phyloP scores from a whole-genome alignment of 2,888 invertebrate genomes.

The Leucophenga maculata region DNA sequence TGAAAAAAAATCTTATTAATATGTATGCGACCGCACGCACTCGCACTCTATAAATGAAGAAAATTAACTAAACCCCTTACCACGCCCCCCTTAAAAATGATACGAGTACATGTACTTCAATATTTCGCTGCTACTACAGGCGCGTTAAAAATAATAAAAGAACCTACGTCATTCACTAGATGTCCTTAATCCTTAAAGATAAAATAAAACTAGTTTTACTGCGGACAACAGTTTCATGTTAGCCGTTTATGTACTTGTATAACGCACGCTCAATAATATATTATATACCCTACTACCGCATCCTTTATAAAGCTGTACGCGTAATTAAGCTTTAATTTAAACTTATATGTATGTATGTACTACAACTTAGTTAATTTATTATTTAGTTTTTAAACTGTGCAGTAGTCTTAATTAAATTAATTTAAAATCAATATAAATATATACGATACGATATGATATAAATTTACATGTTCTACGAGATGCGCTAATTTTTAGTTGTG shows the following conservation, averaged over 20 bases:
- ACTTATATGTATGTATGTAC: slow-evolving; percentile 30
- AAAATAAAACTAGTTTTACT: background rate
- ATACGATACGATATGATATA: background rate
- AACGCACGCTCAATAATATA: slow-evolving; percentile 3
- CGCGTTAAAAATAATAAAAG: slow-evolving; percentile 41
- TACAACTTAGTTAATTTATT: slow-evolving; percentile 52
- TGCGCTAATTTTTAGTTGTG: slow-evolving; percentile 36
- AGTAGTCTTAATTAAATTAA: slow-evolving; percentile 27
- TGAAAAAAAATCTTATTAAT: slow-evolving; percentile 27
- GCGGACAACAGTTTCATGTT: background rate
- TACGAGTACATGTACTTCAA: slow-evolving; percentile 40
- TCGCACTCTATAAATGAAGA: slow-evolving; percentile 22
- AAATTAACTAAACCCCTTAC: too few relatives aligned
- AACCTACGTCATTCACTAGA: slow-evolving; percentile 46
- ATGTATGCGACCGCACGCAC: slow-evolving; percentile 46
- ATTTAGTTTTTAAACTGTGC: slow-evolving; percentile 50
- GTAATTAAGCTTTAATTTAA: slow-evolving; percentile 55
- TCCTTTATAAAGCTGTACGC: background rate
- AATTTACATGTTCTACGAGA: slow-evolving; percentile 20
- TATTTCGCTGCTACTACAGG: slow-evolving; percentile 15
- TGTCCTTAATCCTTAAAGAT: slow-evolving; percentile 46
- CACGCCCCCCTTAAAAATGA: slow-evolving; percentile 23
- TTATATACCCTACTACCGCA: background rate
- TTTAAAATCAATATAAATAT: background rate
- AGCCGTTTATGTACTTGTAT: slow-evolving; percentile 17